Base-by-base conservation (phyloP, 2,797 vertebrate genomes). In the Sylvilagus floridanus region DNA sequence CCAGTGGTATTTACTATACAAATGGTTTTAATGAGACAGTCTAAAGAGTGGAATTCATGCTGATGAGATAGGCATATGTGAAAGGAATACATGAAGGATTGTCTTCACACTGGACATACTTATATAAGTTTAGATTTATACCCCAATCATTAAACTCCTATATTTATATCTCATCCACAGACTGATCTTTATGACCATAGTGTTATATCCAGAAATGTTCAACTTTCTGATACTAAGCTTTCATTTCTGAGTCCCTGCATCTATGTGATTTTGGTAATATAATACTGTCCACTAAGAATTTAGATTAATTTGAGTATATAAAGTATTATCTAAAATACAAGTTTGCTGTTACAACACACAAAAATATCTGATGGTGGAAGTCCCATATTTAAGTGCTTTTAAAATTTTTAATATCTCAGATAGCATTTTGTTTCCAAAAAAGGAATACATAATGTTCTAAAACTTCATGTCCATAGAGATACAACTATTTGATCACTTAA, bases 331-430 rank as follows among this genome's bases (percentile, higher is more conserved):
- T 94, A 42, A 60, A 91, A 91, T 92, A 87, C 2, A 71, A 52
- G 21, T 88, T 95, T 96, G 85, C 13, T 92, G 92, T 90, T 90
- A 85, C 4, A 88, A 84, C 32, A 52, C 37, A 75, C 93, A 54
- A 90, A 88, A 82, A 12, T 54, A 21, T 84, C 90, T 14, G 1
- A 16, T 65, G 42, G 47, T 89, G 69, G 52, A 28, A 76, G 90
- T 95, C 90, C 30, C 37, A 90, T 68, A 78, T 75, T 77, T 82
- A 93, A 75, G 65, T 76, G 35, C 11, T 78, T 84, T 32, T 91
- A 84, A 71, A 7, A 75, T 93, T 93, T 96, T 95, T 60, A 94
- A 79, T 77, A 92, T 66, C 14, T 94, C 57, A 85, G n/a, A 37
- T 92, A 35, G 3, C 65, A 92, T 94, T 81, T 92, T 3, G 30